Evolutionary conservation across 2,888 invertebrate species (phyloP).

Genomic region (Acronicta alni): DNA sequence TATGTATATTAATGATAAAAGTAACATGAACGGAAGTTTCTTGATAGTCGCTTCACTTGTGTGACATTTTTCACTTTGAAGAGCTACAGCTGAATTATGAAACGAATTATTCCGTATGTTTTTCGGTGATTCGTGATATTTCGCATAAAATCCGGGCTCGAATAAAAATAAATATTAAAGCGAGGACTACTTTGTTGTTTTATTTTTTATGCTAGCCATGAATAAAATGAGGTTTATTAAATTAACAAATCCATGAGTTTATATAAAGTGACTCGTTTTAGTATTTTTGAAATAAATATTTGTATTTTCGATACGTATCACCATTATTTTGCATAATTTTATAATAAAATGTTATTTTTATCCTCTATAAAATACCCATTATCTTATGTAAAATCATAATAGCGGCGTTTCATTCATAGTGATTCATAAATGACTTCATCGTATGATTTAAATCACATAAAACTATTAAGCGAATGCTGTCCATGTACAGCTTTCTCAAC

Average conservation of each 20-base stretch:
- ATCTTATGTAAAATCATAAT: background rate
- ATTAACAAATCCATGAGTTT: slow-evolving; percentile 39
- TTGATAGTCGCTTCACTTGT: slow-evolving; percentile 47
- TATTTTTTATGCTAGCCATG: slow-evolving; percentile 30
- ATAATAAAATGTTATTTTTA: slow-evolving; percentile 8
- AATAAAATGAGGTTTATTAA: slow-evolving; percentile 44
- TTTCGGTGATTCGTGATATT: slow-evolving; percentile 54
- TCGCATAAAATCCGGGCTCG: slow-evolving; percentile 45
- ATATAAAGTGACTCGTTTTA: slow-evolving; percentile 27
- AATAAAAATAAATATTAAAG: slow-evolving; percentile 55
- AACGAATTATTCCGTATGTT: slow-evolving; percentile 52
- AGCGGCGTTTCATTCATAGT: background rate
- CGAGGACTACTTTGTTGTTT: slow-evolving; percentile 30
- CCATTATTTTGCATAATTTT: slow-evolving; percentile 16
- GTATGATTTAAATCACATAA: slow-evolving; percentile 32
- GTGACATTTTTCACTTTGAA: slow-evolving; percentile 60
- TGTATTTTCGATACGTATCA: too few relatives aligned
- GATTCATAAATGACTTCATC: slow-evolving; percentile 31
- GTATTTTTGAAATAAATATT: slow-evolving; percentile 14
- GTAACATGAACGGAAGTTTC: slow-evolving; percentile 22
- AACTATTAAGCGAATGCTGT: slow-evolving; percentile 26
- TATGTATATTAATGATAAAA: slow-evolving; percentile 17
- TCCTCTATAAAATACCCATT: too few relatives aligned
- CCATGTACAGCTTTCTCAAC: slow-evolving; percentile 46
- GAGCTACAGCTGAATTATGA: slow-evolving; percentile 53